Evolutionary conservation across 2,797 vertebrate species (phyloP), one percentile per base, ranked within the genome.

Genomic region (Clarias pachynema): DNA sequence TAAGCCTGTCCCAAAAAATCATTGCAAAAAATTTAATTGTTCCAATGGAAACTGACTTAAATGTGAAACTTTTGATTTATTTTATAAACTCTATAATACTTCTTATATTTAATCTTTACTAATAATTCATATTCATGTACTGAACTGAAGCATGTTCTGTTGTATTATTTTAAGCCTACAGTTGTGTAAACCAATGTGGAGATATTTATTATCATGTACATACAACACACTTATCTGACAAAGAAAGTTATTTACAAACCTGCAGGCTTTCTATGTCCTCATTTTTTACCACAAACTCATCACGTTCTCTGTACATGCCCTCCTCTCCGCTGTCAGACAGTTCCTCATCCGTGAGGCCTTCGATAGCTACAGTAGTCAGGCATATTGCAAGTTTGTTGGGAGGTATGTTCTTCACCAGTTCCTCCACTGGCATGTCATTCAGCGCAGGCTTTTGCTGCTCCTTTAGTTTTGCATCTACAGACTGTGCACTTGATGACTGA

Each of bases 201-300:
- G n/a, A 75, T 62, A 40, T 44, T 7, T 40, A 18, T n/a, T 26
- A 3, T 65, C 37, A 60, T 22, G 2, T 14, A 49, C 8, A 53
- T 29, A 26, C 16, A 49, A 49, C 16, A 10, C 60, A 66, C 37
- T 20, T 80, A 37, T 78, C 29, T 60, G 75, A 60, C 31, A 77
- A 59, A 59, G 18, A 40, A 79, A 74, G 2, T 56, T 44, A 26
- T 7, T 16, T 53, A 18, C 87, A 91, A 95, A 98, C 98, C 97
- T 97, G 97, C 74, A 99, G 92, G 78, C 87, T 93, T 89, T 99
- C 97, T 75, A 98, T 98, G 84, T 99, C 98, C 94, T 99, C 98
- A 85, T 97, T 99, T 94, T 98, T 97, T 91, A 99, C 97, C 26
- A 99, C 98, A 92, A 99, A 99, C 92, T 99, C 98, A 79, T 99